Evolutionary conservation across 2,888 invertebrate genomes (phyloP), one percentile per base, ranked within the genome.

Genomic region (Sabatieria punctata): DNA sequence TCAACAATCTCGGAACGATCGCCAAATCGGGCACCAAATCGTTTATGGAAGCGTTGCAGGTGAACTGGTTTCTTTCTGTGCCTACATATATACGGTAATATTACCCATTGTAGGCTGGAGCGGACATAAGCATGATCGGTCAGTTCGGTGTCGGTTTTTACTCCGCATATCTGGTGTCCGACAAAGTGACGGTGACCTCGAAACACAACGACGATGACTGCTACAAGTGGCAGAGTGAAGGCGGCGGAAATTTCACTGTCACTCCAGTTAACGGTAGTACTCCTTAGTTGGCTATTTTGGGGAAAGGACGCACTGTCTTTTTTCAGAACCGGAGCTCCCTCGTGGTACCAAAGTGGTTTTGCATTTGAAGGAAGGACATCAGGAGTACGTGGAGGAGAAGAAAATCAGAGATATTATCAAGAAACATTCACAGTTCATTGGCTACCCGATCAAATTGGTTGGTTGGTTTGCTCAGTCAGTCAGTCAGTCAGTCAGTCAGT

Each of bases 121-220:
- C 95, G 48, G 97, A 97, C 64, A 97, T 97, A 60, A 89, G 88
- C 58, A 97, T 97, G 95, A 97, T 97, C 70, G 97, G 97, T 71
- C 95, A 97, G 72, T 97, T 97, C 71, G 95, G 95, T 77, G 97
- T 97, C 55, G 95, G 95, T 72, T 97, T 97, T 78, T 97, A 95
- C 73, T 97, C 95, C 0, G 89, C 93, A 41, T 97, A 95, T 71
- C 73, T 97, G 55, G 78, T 97, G 43, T 93, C 95, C 35, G 95
- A 97, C 69, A 78, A 59, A 64, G 89, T 91, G 11, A 80, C 81
- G 0, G 95, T 97, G 1, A 77, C 80, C 54, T 89, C 91, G 0
- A 95, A 89, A 68, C 79, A 88, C 75, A 95, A 95, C 64, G 95
- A 97, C 67, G 95, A 97, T 63, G 95, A 95, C 59, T 88, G n/a